phyloP scores from a whole-genome alignment of 2,797 vertebrate species.

The Cottoperca gobio region DNA sequence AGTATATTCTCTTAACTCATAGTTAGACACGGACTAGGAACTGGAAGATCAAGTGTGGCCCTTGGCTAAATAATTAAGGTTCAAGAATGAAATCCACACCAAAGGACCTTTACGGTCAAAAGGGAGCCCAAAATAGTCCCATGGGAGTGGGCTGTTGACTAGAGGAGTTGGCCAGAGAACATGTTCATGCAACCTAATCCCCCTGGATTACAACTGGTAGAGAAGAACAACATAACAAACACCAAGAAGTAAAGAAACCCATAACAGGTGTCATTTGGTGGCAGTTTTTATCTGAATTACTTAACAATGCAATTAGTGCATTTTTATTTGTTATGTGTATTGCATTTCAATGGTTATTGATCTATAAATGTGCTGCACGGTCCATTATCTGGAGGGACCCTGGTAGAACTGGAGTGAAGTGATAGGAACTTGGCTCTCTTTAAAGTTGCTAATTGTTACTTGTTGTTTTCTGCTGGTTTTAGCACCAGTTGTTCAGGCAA shows the following conservation, averaged over 20 bases:
- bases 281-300: slow-evolving; percentile 19
- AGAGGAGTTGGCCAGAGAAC: slow-evolving; percentile 38
- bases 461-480: slow-evolving; percentile 31
- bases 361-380: background rate
- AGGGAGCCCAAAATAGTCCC: slow-evolving; percentile 57
- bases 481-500: slow-evolving; percentile 36
- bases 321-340: background rate
- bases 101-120: slow-evolving; percentile 63
- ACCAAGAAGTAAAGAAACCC: slow-evolving; percentile 12
- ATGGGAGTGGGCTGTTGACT: slow-evolving; percentile 50
- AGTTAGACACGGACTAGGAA: slow-evolving; percentile 44
- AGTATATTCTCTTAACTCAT: slow-evolving; percentile 10
- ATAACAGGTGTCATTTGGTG: slow-evolving; percentile 31
- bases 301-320: background rate
- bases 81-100: slow-evolving; percentile 77
- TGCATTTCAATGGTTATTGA: slow-evolving; percentile 13
- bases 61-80: slow-evolving; percentile 78
- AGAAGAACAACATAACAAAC: slow-evolving; percentile 36
- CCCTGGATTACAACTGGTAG: slow-evolving; percentile 31
- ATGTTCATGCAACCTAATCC: slow-evolving; percentile 59
- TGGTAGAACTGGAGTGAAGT: slow-evolving; percentile 8
- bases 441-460: slow-evolving; percentile 23
- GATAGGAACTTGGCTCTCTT: slow-evolving; percentile 17
- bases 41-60: slow-evolving; percentile 69
- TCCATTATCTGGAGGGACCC: slow-evolving; percentile 3